Conservation (phyloP, 2,888 invertebrate genomes). For the Oscheius sp. region DNA sequence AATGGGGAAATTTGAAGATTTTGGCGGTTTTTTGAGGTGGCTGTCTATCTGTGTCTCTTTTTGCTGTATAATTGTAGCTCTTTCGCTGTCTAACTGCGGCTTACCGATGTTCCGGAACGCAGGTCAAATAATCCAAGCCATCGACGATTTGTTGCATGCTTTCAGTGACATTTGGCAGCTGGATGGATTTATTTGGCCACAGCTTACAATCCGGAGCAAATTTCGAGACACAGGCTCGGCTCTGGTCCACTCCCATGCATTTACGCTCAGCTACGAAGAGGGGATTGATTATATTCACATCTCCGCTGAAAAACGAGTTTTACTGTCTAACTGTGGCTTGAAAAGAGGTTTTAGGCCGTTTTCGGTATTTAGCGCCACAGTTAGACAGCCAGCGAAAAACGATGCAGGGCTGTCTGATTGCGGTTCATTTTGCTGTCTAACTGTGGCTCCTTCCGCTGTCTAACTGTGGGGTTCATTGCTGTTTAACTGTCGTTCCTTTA, state of each 20-base stretch:
- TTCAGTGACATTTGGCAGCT: slow-evolving; percentile 70
- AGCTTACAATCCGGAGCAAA: slow-evolving; percentile 61
- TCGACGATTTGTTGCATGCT: slow-evolving; percentile 68
- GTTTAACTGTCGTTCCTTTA: too few relatives aligned
- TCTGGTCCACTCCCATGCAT: slow-evolving; percentile 69
- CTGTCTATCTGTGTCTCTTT: too few relatives aligned
- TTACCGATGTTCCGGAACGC: slow-evolving; percentile 69
- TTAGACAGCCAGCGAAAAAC: too few relatives aligned
- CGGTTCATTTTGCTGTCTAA: too few relatives aligned
- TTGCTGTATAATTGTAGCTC: too few relatives aligned
- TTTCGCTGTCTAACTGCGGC: too few relatives aligned
- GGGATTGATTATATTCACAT: slow-evolving; percentile 67
- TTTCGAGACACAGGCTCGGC: slow-evolving; percentile 64
- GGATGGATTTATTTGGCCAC: slow-evolving; percentile 67
- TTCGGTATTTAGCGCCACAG: too few relatives aligned
- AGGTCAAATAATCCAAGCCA: slow-evolving; percentile 69
- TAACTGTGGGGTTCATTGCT: too few relatives aligned
- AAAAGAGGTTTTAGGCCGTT: neutral
- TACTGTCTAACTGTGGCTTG: too few relatives aligned
- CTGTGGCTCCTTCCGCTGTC: too few relatives aligned
- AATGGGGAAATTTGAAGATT: slow-evolving; percentile 1
- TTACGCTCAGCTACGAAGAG: slow-evolving; percentile 71
- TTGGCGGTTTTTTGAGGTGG: neutral
- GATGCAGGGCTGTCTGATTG: too few relatives aligned
- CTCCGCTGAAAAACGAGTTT: slow-evolving; percentile 57